phyloP scores from a whole-genome alignment of 2,113 vertebrate genomes.

The Semnopithecus entellus region DNA sequence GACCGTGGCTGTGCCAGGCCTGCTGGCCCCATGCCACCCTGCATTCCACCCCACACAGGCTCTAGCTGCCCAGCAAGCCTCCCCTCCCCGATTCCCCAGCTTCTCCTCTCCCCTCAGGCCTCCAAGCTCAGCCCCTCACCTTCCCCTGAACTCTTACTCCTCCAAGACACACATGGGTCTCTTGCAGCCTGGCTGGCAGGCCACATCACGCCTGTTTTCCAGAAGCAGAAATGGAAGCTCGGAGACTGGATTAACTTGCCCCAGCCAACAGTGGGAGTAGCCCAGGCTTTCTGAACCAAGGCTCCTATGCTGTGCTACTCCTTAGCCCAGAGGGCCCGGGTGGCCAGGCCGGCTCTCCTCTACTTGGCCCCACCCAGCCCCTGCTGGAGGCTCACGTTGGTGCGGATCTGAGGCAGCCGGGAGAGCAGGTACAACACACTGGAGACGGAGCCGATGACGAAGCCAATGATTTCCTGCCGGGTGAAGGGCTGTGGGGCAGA shows the following conservation, averaged over 20 bases:
- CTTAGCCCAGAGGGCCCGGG: neutral
- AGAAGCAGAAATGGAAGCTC: neutral
- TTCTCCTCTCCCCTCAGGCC: neutral
- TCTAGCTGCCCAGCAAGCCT: too few relatives aligned
- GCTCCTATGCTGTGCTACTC: fast-evolving
- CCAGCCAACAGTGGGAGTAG: neutral
- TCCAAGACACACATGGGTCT: neutral
- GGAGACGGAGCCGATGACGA: slow-evolving; percentile 91
- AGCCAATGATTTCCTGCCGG: slow-evolving; percentile 90
- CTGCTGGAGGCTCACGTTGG: slow-evolving; percentile 87
- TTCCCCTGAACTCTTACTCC: neutral
- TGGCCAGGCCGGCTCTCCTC: fast-evolving
- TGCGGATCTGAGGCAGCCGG: slow-evolving; percentile 93
- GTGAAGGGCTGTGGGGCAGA: slow-evolving; percentile 86
- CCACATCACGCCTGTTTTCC: neutral
- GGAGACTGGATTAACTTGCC: neutral
- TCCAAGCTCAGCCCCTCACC: neutral
- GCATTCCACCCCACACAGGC: neutral
- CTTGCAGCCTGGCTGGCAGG: fast-evolving
- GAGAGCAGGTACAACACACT: slow-evolving; percentile 93
- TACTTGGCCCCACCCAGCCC: fast-evolving
- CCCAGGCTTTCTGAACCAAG: neutral
- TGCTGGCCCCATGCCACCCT: fast-evolving
- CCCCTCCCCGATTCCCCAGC: fast-evolving
- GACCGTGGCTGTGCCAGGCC: fast-evolving